Percentiles rank a stretch among this genome's conserved stretches.
phyloP scores from a whole-genome alignment of 2,888 invertebrate genomes.

The Lasioglossum vierecki region DNA sequence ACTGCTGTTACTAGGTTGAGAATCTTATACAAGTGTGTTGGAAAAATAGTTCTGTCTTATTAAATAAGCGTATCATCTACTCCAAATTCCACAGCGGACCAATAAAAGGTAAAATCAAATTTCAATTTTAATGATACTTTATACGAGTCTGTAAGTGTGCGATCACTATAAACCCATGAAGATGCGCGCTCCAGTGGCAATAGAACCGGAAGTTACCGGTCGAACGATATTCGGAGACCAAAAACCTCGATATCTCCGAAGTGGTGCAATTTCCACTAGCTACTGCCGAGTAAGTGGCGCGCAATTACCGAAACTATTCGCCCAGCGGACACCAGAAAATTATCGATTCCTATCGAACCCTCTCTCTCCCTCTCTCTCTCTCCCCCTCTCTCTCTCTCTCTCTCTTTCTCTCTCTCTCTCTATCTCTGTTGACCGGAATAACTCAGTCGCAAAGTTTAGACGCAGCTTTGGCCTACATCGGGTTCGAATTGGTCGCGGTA shows the following conservation, averaged over 20 bases:
- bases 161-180: background rate
- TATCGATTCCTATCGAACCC: background rate
- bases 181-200: background rate
- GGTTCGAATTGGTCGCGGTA: background rate
- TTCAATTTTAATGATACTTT: background rate
- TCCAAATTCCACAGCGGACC: background rate
- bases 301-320: background rate
- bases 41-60: too few species aligned
- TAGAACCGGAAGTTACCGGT: background rate
- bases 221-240: background rate
- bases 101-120: background rate
- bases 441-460: background rate
- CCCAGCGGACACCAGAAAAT: background rate
- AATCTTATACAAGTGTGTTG: too few species aligned
- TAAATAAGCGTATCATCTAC: too few species aligned
- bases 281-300: background rate
- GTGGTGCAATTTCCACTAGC: background rate
- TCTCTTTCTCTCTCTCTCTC: background rate
- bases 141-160: background rate
- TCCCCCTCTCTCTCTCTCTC: background rate
- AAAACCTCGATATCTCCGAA: conserved; percentile 1
- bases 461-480: background rate
- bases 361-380: background rate
- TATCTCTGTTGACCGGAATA: background rate
- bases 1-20: too few species aligned